Percentiles rank a stretch among this genome's conserved stretches.
Conservation (phyloP, 2,888 invertebrate genomes). For the Adineta ricciae region DNA sequence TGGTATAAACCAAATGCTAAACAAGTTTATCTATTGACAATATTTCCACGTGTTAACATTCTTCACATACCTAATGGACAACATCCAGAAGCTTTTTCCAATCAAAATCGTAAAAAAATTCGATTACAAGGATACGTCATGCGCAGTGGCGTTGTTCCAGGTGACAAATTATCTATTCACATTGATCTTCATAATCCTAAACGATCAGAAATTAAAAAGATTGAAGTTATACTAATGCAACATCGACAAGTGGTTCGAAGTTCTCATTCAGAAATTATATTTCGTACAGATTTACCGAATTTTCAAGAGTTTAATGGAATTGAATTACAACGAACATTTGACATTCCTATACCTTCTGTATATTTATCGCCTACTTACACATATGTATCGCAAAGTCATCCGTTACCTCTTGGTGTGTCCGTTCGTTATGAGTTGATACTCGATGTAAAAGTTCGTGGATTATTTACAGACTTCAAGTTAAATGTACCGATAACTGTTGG, state of each 20-base stretch:
- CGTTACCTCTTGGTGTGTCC: background rate
- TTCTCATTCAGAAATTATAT: background rate
- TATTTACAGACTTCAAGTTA: background rate
- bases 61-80: background rate
- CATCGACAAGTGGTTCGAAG: background rate
- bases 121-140: background rate
- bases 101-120: background rate
- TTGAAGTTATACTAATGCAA: background rate
- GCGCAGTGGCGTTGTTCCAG: background rate
- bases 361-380: background rate
- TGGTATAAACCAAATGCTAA: conserved; percentile 16
- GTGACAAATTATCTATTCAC: background rate
- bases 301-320: background rate
- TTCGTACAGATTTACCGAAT: background rate
- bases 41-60: background rate
- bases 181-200: conserved; percentile 1
- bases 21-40: background rate
- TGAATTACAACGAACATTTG: background rate
- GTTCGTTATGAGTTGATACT: background rate
- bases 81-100: background rate
- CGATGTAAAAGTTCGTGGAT: background rate
- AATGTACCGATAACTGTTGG: background rate
- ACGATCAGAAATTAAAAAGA: background rate
- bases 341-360: background rate
- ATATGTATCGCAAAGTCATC: background rate